A percentile compares a stretch with the other conserved stretches of the same genome.
These are phyloP conservation scores for Notiomystis cincta DNA, from an alignment of 2,113 vertebrate species.

Conservation along the genomic window DNA sequence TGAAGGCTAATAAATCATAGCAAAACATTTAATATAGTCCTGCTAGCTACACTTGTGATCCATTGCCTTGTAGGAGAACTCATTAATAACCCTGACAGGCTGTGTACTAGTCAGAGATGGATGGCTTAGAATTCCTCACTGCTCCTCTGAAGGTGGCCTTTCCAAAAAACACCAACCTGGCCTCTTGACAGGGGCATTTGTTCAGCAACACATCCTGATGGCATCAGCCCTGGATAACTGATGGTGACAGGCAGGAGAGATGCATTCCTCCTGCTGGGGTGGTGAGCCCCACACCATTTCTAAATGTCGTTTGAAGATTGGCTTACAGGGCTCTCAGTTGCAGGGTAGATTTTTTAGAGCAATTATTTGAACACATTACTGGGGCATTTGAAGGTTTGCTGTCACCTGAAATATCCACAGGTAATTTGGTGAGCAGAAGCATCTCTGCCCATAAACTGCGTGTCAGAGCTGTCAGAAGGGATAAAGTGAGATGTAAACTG, in stretches of 20 bases:
- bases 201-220: fast-evolving
- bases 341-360: neutral
- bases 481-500: neutral
- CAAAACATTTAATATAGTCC: neutral
- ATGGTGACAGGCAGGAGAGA: neutral
- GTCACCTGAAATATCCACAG: neutral
- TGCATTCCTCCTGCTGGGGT: neutral
- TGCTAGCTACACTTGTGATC: conserved; percentile 12
- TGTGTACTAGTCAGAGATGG: neutral
- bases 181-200: neutral
- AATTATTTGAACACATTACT: neutral
- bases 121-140: neutral
- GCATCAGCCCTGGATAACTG: neutral
- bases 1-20: conserved; percentile 1
- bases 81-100: conserved; percentile 44
- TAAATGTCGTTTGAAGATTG: neutral
- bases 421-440: neutral
- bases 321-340: neutral
- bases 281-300: neutral
- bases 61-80: conserved; percentile 8
- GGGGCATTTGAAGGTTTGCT: neutral
- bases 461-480: neutral
- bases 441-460: neutral
- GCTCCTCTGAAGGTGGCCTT: neutral
- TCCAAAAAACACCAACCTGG: neutral